Conservation (phyloP, 37 sponge, comb jelly and placozoan species). For the Theonella swinhoei region DNA sequence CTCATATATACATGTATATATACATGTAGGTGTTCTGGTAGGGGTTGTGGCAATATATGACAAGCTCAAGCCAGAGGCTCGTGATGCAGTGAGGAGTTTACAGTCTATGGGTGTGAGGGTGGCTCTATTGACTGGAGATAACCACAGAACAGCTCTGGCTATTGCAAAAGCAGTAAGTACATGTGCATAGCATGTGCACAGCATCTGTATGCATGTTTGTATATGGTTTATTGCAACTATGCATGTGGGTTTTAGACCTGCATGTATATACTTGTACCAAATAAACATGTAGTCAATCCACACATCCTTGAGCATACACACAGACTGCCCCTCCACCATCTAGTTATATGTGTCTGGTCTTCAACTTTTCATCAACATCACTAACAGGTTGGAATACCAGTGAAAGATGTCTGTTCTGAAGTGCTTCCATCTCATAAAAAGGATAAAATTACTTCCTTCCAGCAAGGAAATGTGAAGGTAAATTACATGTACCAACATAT, state of each 20-base stretch:
- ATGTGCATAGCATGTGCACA: too few relatives aligned
- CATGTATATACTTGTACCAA: too few relatives aligned
- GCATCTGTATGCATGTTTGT: too few relatives aligned
- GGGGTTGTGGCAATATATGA: constrained; percentile 65
- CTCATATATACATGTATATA: too few relatives aligned
- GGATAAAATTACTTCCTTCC: constrained; percentile 61
- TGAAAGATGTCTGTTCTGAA: constrained; percentile 72
- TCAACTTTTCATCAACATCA: not conserved
- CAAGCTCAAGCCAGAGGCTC: constrained; percentile 58
- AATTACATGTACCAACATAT: not conserved
- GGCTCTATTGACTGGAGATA: constrained; percentile 85
- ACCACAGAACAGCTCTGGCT: constrained; percentile 75
- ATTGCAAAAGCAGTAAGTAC: constrained; percentile 74
- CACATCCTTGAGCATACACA: too few relatives aligned
- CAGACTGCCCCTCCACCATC: too few relatives aligned
- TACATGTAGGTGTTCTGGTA: constrained; percentile 35
- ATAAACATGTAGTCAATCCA: too few relatives aligned
- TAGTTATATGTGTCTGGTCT: not conserved
- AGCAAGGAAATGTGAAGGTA: constrained; percentile 52
- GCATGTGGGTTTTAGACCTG: too few relatives aligned
- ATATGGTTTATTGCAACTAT: too few relatives aligned
- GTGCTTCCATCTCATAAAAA: constrained; percentile 91
- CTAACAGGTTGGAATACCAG: constrained; percentile 70
- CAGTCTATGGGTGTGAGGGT: constrained; percentile 40
- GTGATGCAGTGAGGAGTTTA: constrained; percentile 35